A percentile compares a stretch with the other conserved stretches of the same genome.
Evolutionary conservation across 2,113 vertebrate genomes (phyloP).

Genomic region (Puma concolor): DNA sequence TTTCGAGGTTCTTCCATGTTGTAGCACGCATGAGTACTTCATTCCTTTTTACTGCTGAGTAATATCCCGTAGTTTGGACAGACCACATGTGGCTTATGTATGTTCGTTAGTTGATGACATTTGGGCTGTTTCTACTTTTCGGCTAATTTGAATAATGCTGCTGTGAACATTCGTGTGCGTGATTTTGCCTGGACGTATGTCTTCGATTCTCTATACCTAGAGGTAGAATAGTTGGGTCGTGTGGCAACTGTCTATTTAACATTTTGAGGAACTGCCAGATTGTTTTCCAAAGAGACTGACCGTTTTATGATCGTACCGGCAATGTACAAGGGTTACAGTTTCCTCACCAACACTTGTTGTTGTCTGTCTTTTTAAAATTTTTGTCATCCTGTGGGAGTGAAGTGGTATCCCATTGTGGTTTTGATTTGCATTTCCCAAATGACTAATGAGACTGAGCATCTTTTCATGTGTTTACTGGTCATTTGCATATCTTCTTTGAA

Average conservation of each 20-base stretch:
- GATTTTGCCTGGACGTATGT: neutral
- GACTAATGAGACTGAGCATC: neutral
- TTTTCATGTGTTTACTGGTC: neutral
- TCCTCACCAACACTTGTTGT: neutral
- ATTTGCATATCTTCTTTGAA: constrained; percentile 14
- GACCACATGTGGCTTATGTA: neutral
- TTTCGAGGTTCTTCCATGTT: neutral
- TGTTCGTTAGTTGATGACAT: neutral
- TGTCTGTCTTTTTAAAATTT: neutral
- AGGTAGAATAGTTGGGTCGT: neutral
- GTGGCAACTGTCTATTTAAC: neutral
- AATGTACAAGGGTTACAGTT: neutral
- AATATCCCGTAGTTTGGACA: neutral
- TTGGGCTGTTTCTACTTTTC: neutral
- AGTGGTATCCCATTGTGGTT: neutral
- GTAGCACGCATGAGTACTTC: neutral
- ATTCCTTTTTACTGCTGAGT: neutral
- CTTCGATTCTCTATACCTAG: neutral
- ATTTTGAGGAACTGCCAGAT: neutral
- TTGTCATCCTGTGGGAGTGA: neutral
- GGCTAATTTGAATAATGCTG: neutral
- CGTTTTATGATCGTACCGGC: neutral
- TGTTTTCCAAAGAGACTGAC: neutral
- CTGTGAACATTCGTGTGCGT: neutral
- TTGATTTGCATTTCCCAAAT: constrained; percentile 18